Conservation (phyloP, 2,888 invertebrate genomes). For the Augochlorella aurata region DNA sequence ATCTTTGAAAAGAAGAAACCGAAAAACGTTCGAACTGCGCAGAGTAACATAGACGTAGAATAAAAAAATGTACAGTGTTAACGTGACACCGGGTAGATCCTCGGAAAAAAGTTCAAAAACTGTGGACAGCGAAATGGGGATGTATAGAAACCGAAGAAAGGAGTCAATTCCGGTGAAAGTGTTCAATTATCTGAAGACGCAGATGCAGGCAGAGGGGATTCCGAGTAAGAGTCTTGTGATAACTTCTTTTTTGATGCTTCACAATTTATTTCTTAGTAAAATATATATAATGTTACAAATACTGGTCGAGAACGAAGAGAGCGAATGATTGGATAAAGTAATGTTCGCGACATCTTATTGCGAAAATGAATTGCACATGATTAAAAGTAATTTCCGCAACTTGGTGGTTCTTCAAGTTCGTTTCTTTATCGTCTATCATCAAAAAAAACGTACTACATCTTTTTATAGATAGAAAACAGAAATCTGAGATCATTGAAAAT, state of each 20-base stretch:
- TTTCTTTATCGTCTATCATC: constrained; percentile 19
- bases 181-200: constrained; percentile 75
- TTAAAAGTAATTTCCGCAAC: neutral
- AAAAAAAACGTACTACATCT: constrained; percentile 27
- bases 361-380: constrained; percentile 12
- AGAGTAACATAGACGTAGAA: neutral
- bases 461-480: constrained; percentile 15
- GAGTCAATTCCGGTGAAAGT: constrained; percentile 76
- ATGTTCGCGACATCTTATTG: neutral
- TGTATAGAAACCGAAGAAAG: constrained; percentile 70
- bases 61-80: constrained; percentile 76
- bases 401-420: neutral
- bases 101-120: constrained; percentile 69
- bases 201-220: constrained; percentile 71
- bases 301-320: constrained; percentile 36
- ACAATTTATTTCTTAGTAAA: constrained; percentile 56
- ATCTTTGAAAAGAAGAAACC: neutral
- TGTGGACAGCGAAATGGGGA: constrained; percentile 70
- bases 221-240: constrained; percentile 69
- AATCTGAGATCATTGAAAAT: constrained; percentile 7
- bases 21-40: neutral
- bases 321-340: constrained; percentile 30
- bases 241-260: constrained; percentile 42
- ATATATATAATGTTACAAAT: constrained; percentile 55
- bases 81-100: constrained; percentile 74